Evolutionary conservation across 2,888 invertebrate genomes (phyloP), one percentile per base, ranked within the genome.

Genomic region (Lissonota sp.): DNA sequence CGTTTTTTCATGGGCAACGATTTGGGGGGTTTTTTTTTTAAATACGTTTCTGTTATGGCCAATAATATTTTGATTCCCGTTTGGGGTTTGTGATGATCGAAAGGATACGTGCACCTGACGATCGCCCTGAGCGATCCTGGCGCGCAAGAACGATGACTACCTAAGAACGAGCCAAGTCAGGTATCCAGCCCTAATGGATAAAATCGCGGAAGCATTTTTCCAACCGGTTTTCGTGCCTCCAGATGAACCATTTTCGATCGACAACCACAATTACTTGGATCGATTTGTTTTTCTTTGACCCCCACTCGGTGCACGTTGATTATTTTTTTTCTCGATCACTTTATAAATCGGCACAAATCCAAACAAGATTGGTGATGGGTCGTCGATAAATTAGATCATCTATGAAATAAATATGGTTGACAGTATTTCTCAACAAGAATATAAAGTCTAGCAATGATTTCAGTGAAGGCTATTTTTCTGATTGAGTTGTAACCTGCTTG

Each of bases 171-270:
- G 73, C 69, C 73, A 46, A 16, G 55, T 39, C 44, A 70, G 46
- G 55, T 57, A 49, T 73, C 72, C 62, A 60, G 71, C 64, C 26
- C 53, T 55, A 66, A 63, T 55, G 66, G 62, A 73, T 51, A 63
- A 79, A 69, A 79, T 79, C 79, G 69, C 79, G 79, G 79, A 79
- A 79, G 79, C 62, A 63, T 79, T 73, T 66, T 72, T 72, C 67
- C 72, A 73, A 79, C 73, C 79, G 79, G 69, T 79, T 73, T 63
- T 26, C 57, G 39, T 7, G 58, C 62, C 64, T 51, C 44, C 62
- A 55, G 58, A 67, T 73, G 62, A 53, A 53, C 53, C 16, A 55
- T 26, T 40, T 39, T 53, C 58, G 58, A 39, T 16, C 37, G 51
- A 60, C 26, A 26, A 44, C 77, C 42, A 51, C 69, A 46, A 73